Percentiles rank a stretch among this genome's conserved stretches.
Evolutionary conservation across 2,888 invertebrate species (phyloP).

Genomic region (Erebia aethiops): DNA sequence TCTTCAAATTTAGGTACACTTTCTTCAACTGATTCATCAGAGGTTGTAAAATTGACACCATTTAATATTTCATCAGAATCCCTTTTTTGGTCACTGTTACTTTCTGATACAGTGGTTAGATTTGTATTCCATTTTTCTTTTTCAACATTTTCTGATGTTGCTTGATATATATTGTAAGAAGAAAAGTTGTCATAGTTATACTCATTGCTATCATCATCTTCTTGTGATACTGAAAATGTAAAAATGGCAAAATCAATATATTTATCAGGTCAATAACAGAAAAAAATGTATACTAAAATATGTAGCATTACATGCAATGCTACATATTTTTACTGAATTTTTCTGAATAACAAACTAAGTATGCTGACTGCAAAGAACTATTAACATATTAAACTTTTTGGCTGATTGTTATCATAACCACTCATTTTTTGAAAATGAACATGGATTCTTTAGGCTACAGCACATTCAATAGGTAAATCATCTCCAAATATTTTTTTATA

Average conservation of each 20-base stretch:
- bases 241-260: neutral
- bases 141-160: conserved; percentile 40
- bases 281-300: neutral
- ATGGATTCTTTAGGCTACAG: too few species aligned
- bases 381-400: too few species aligned
- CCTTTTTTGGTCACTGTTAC: conserved; percentile 40
- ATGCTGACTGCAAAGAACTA: too few species aligned
- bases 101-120: conserved; percentile 33
- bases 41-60: conserved; percentile 26
- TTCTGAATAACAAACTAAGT: too few species aligned
- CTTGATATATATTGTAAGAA: conserved; percentile 57
- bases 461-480: neutral
- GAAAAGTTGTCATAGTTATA: conserved; percentile 68
- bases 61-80: conserved; percentile 41
- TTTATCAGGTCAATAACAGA: neutral
- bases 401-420: too few species aligned
- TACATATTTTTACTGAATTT: too few species aligned
- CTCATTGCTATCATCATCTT: conserved; percentile 63
- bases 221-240: conserved; percentile 66
- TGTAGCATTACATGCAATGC: too few species aligned
- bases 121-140: conserved; percentile 39
- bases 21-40: conserved; percentile 28
- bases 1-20: conserved; percentile 39
- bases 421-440: too few species aligned
- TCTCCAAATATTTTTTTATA: too few species aligned